phyloP scores from a whole-genome alignment of 2,888 invertebrate species.

The Notocelia uddmanniana region DNA sequence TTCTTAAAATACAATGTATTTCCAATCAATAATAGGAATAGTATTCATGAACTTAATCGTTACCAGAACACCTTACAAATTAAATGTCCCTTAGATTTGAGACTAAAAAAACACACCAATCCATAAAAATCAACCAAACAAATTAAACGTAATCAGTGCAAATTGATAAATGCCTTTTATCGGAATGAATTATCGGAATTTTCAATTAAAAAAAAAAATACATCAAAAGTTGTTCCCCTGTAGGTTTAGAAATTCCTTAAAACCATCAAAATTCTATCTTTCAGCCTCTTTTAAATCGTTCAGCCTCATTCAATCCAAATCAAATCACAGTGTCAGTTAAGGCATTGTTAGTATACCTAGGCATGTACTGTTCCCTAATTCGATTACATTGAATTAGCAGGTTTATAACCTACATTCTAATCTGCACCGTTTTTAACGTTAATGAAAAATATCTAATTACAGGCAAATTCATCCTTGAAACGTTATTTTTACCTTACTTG shows the following conservation, averaged over 20 bases:
- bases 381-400: not conserved
- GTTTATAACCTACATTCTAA: slow-evolving; percentile 29
- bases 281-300: slow-evolving; percentile 36
- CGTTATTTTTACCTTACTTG: not conserved
- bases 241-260: slow-evolving; percentile 28
- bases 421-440: slow-evolving; percentile 3
- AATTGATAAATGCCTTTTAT: slow-evolving; percentile 44
- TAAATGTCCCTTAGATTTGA: not conserved
- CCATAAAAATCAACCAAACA: slow-evolving; percentile 30
- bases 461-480: not conserved
- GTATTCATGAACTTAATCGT: slow-evolving; percentile 10
- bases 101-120: slow-evolving; percentile 27
- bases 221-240: slow-evolving; percentile 36
- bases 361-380: slow-evolving; percentile 30
- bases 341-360: slow-evolving; percentile 39
- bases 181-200: slow-evolving; percentile 42
- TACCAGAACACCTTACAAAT: slow-evolving; percentile 24
- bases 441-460: no score
- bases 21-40: not conserved
- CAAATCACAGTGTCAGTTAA: slow-evolving; percentile 42
- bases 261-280: slow-evolving; percentile 20
- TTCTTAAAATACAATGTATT: slow-evolving; percentile 19
- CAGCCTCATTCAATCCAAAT: slow-evolving; percentile 40
- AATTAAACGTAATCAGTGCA: slow-evolving; percentile 45
- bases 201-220: slow-evolving; percentile 28